Evolutionary conservation across 2,888 invertebrate species (phyloP).

Genomic region (Rotaria magnacalcarata): DNA sequence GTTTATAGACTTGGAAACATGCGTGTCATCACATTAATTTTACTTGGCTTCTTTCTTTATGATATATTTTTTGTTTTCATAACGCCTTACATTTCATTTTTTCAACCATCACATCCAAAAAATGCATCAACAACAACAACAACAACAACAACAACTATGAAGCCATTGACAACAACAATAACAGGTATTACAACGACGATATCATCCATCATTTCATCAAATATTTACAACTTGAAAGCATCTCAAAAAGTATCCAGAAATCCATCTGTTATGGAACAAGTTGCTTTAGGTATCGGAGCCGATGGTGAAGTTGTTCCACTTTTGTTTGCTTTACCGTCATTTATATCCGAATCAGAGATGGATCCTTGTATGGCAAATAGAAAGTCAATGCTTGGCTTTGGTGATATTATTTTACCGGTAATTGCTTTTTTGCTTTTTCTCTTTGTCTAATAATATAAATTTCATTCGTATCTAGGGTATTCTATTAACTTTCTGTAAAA

Average conservation of each 20-base stretch:
- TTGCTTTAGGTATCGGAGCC: constrained; percentile 18
- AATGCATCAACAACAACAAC: neutral
- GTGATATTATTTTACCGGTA: constrained; percentile 64
- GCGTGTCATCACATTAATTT: constrained; percentile 43
- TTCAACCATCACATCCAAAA: neutral
- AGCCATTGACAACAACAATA: neutral
- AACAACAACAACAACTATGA: neutral
- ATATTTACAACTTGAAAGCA: neutral
- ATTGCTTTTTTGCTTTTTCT: constrained; percentile 62
- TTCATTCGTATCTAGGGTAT: neutral
- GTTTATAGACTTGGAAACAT: constrained; percentile 42
- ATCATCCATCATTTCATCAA: neutral
- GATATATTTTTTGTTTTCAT: constrained; percentile 46
- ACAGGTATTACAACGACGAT: neutral
- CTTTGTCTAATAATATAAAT: constrained; percentile 52
- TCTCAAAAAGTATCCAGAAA: neutral
- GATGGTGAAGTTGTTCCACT: constrained; percentile 27
- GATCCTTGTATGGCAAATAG: neutral
- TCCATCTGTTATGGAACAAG: constrained; percentile 32
- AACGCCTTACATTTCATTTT: constrained; percentile 38
- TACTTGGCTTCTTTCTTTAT: constrained; percentile 44
- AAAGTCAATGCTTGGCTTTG: constrained; percentile 62
- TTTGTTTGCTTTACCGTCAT: neutral
- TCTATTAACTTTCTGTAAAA: constrained; percentile 47
- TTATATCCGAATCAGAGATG: neutral